A percentile compares a stretch with the other conserved stretches of the same genome.
Conservation (phyloP, 2,888 invertebrate species). For the Acanthopleura granulata region DNA sequence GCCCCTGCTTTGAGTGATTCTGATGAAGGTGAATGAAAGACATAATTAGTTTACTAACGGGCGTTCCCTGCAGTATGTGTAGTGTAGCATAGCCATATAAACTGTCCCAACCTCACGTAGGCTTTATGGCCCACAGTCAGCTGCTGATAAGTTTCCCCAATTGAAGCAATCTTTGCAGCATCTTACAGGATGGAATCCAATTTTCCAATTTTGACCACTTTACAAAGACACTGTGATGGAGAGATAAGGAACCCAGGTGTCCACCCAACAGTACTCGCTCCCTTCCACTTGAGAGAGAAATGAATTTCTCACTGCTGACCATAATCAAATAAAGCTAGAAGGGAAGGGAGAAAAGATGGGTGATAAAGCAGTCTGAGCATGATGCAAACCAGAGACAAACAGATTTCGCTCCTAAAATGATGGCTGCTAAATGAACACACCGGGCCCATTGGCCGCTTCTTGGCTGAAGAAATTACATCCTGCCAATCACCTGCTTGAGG, state of each 20-base stretch:
- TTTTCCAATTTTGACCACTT: conserved; percentile 17
- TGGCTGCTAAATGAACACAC: background rate
- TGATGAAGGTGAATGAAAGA: background rate
- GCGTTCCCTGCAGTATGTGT: background rate
- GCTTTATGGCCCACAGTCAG: conserved; percentile 11
- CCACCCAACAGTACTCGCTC: conserved; percentile 4
- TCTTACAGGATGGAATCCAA: conserved; percentile 15
- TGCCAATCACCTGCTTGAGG: conserved; percentile 5
- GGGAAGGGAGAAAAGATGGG: conserved; percentile 14
- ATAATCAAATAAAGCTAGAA: conserved; percentile 15
- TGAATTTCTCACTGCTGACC: conserved; percentile 11
- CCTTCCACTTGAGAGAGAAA: conserved; percentile 12
- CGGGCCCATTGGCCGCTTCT: background rate
- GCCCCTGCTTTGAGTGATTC: background rate
- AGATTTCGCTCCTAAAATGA: conserved; percentile 1
- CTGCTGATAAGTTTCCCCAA: conserved; percentile 11
- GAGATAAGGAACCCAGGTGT: conserved; percentile 8
- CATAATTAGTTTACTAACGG: background rate
- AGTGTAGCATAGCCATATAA: background rate
- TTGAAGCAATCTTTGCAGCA: conserved; percentile 18
- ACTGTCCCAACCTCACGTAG: background rate
- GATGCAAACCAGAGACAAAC: background rate
- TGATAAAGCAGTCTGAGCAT: conserved; percentile 9
- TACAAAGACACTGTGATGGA: conserved; percentile 12
- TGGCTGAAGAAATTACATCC: conserved; percentile 6